A percentile compares a stretch with the other conserved stretches of the same genome.
Evolutionary conservation across 2,113 vertebrate species (phyloP).

Genomic region (Chaetodon trifascialis): DNA sequence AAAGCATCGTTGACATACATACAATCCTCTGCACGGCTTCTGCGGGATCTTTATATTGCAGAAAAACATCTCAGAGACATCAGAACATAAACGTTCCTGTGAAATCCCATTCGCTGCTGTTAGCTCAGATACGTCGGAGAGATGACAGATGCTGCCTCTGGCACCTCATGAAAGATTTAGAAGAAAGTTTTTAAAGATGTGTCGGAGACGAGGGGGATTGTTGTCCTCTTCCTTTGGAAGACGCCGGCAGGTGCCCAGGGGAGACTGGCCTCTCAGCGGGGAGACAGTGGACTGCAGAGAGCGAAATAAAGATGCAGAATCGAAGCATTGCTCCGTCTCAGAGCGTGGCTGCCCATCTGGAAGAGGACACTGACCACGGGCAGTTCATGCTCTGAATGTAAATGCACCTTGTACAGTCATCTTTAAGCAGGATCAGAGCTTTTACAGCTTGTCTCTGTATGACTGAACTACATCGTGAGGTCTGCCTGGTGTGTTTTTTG

Average conservation of each 20-base stretch:
- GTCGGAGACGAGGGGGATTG: slow-evolving; percentile 29
- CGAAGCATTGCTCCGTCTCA: slow-evolving; percentile 29
- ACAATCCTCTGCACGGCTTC: slow-evolving; percentile 24
- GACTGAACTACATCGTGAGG: neutral
- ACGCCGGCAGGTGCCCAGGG: slow-evolving; percentile 26
- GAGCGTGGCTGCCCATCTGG: slow-evolving; percentile 44
- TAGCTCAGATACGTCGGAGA: slow-evolving; percentile 7
- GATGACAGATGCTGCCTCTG: slow-evolving; percentile 51
- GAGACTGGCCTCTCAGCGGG: neutral
- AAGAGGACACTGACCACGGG: slow-evolving; percentile 45
- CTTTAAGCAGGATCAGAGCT: slow-evolving; percentile 12
- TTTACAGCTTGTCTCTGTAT: neutral
- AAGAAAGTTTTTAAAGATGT: slow-evolving; percentile 60
- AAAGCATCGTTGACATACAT: slow-evolving; percentile 57
- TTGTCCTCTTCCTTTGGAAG: slow-evolving; percentile 31
- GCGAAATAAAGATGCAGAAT: slow-evolving; percentile 37
- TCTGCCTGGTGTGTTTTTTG: neutral
- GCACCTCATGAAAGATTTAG: slow-evolving; percentile 63
- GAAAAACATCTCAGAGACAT: slow-evolving; percentile 46
- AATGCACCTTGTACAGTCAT: slow-evolving; percentile 19
- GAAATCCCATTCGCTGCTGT: slow-evolving; percentile 49
- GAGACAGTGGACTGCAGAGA: slow-evolving; percentile 16
- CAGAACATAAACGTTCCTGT: slow-evolving; percentile 52
- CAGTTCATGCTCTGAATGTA: slow-evolving; percentile 35
- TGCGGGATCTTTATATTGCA: slow-evolving; percentile 43